Evolutionary conservation across 2,113 vertebrate genomes (phyloP).

Genomic region (Burhinus bistriatus): DNA sequence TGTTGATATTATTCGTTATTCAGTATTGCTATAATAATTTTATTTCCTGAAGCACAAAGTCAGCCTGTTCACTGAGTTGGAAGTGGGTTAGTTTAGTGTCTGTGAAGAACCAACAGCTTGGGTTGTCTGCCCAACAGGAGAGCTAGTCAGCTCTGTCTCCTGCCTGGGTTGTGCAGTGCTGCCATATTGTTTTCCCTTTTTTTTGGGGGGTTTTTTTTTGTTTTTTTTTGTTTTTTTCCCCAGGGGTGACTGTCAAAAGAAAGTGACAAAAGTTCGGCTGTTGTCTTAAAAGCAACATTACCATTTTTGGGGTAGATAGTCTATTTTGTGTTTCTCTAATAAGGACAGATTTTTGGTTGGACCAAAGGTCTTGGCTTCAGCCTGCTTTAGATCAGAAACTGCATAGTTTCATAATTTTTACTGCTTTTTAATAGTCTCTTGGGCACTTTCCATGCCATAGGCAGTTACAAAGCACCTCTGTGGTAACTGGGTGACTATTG

Average conservation of each 20-base stretch:
- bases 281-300: not conserved
- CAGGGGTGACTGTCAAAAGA: not conserved
- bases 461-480: not conserved
- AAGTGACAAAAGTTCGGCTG: not conserved
- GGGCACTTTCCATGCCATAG: not conserved
- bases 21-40: not conserved
- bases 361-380: not conserved
- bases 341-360: not conserved
- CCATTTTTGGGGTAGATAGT: not conserved
- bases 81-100: not conserved
- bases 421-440: constrained; percentile 1
- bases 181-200: not conserved
- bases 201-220: no score
- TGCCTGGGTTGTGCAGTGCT: not conserved
- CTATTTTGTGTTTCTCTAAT: not conserved
- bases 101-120: not conserved
- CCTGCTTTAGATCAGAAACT: not conserved
- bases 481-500: not conserved
- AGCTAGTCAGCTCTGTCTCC: not conserved
- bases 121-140: not conserved
- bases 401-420: not conserved
- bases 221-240: not conserved
- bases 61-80: not conserved
- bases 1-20: not conserved
- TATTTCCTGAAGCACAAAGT: not conserved